Conservation (phyloP, 2,888 invertebrate genomes). For the Agrotis puta region DNA sequence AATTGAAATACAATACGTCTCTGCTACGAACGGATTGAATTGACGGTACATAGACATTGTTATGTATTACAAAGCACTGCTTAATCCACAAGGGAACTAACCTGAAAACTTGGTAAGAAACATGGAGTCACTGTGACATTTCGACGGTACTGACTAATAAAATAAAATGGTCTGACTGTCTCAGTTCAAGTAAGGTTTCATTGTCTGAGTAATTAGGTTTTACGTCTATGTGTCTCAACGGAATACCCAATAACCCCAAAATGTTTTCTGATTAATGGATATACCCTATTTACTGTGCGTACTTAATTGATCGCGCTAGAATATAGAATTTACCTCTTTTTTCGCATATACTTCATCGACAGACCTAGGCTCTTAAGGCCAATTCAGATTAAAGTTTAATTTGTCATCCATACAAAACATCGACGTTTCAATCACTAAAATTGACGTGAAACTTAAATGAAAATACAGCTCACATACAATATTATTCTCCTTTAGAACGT, state of each 20-base stretch:
- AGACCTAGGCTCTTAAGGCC: not conserved
- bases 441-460: constrained; percentile 7
- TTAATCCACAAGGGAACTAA: constrained; percentile 33
- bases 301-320: constrained; percentile 6
- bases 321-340: not conserved
- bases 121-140: constrained; percentile 20
- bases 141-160: constrained; percentile 20
- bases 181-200: constrained; percentile 11
- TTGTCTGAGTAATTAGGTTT: constrained; percentile 2
- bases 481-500: constrained; percentile 40
- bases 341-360: not conserved
- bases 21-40: constrained; percentile 17
- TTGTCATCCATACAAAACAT: constrained; percentile 20
- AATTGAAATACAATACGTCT: constrained; percentile 48
- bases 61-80: constrained; percentile 20
- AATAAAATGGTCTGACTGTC: constrained; percentile 8
- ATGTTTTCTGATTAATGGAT: not conserved
- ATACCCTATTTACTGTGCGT: not conserved
- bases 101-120: constrained; percentile 27
- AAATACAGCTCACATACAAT: constrained; percentile 9
- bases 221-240: not conserved
- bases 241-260: not conserved
- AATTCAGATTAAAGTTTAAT: constrained; percentile 1
- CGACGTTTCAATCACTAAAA: constrained; percentile 18
- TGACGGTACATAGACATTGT: constrained; percentile 8